Percentiles rank a stretch among this genome's conserved stretches.
These are phyloP conservation scores for Etheostoma nigrum DNA, from an alignment of 2,797 vertebrate genomes.

Conservation along the genomic window DNA sequence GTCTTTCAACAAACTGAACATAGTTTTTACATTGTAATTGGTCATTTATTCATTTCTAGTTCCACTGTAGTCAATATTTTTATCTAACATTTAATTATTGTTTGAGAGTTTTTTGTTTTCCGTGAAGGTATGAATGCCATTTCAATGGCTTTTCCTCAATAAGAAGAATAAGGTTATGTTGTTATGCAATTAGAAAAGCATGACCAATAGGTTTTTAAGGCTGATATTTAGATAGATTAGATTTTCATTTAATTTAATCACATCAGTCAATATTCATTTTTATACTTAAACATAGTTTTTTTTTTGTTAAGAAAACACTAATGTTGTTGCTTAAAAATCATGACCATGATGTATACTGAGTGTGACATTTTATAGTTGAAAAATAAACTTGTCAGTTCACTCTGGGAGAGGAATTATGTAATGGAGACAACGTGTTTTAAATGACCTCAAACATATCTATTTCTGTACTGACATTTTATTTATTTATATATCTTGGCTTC, in stretches of 20 bases:
- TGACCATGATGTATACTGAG: background rate
- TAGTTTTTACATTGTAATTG: background rate
- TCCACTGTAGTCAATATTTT: background rate
- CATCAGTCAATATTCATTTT: background rate
- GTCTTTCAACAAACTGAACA: background rate
- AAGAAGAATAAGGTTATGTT: background rate
- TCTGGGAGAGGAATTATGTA: background rate
- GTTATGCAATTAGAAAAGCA: background rate
- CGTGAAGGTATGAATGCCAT: background rate
- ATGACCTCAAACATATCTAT: background rate
- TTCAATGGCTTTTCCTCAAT: background rate
- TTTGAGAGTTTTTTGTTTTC: background rate
- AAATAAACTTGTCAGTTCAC: background rate
- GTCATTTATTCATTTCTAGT: background rate
- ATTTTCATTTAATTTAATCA: background rate
- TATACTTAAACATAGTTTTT: background rate
- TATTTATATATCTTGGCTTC: background rate
- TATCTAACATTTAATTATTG: background rate
- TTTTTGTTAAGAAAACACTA: background rate
- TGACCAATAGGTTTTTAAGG: background rate
- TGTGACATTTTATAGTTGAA: background rate
- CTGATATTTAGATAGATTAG: background rate
- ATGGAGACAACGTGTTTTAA: background rate
- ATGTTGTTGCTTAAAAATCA: background rate
- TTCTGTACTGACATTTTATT: background rate